These are phyloP conservation scores for Aspidiotus rigidus DNA, from an alignment of 2,888 invertebrate species.

Conservation along the genomic window DNA sequence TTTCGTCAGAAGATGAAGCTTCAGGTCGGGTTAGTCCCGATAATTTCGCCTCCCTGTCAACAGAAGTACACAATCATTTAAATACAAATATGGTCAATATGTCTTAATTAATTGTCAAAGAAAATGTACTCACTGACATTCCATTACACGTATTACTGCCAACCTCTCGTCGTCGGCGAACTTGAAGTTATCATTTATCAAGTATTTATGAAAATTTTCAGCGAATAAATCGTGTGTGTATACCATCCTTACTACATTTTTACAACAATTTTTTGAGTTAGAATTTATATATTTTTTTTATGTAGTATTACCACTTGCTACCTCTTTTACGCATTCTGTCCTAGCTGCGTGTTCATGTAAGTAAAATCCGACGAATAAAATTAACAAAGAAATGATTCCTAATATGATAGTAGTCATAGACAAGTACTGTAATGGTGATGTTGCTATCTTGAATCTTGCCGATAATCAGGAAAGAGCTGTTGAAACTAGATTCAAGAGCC, in stretches of 20 bases:
- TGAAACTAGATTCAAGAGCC: no score
- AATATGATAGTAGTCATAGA: no score
- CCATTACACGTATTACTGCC: not conserved
- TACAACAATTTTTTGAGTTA: no score
- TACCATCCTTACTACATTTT: not conserved
- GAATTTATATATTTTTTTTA: no score
- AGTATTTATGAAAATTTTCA: not conserved
- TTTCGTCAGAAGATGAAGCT: not conserved
- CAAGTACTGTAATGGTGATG: no score
- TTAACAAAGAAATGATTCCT: no score
- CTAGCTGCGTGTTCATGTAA: no score
- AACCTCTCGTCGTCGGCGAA: not conserved
- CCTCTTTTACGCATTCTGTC: no score
- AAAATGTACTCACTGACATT: not conserved
- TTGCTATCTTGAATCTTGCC: no score
- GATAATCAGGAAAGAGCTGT: no score
- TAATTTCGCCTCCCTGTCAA: not conserved
- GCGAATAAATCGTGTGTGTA: not conserved
- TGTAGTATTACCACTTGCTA: no score
- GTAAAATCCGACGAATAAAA: no score
- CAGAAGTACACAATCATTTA: not conserved
- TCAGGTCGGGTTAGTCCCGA: not conserved
- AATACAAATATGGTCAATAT: not conserved
- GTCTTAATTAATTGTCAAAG: not conserved
- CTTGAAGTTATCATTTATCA: not conserved